phyloP scores from a whole-genome alignment of 1,140 invertebrate species.

The Macrostomum lignano region DNA sequence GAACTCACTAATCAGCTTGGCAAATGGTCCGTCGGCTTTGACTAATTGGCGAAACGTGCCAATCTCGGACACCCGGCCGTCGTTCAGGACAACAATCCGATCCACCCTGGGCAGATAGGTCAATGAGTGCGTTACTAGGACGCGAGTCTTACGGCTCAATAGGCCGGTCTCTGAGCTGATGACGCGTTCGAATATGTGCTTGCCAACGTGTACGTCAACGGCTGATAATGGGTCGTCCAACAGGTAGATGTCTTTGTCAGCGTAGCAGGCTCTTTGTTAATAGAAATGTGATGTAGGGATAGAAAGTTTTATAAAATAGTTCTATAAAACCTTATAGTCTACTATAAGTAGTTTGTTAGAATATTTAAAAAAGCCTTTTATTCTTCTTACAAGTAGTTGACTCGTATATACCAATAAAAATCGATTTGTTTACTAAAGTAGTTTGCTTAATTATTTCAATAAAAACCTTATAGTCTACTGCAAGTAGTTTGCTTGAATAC shows the following conservation, averaged over 20 bases:
- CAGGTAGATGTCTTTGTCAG: conserved; percentile 56
- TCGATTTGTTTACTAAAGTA: too few species aligned
- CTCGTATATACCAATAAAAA: too few species aligned
- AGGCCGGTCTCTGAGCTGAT: conserved; percentile 31
- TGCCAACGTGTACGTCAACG: conserved; percentile 71
- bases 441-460: too few species aligned
- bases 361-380: too few species aligned
- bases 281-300: too few species aligned
- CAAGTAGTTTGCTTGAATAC: too few species aligned
- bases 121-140: conserved; percentile 22
- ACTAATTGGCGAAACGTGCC: conserved; percentile 20
- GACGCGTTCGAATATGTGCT: conserved; percentile 56
- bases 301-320: too few species aligned
- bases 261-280: conserved; percentile 65
- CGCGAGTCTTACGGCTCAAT: conserved; percentile 30
- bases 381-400: too few species aligned
- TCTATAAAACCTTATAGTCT: too few species aligned
- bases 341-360: too few species aligned
- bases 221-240: conserved; percentile 87
- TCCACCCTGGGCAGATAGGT: conserved; percentile 19
- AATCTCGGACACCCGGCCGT: conserved; percentile 19
- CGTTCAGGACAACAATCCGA: conserved; percentile 20
- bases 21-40: conserved; percentile 18
- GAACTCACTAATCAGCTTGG: conserved; percentile 13
- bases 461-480: too few species aligned